phyloP scores from a whole-genome alignment of 1,140 invertebrate species.

The Drosophila nannoptera region DNA sequence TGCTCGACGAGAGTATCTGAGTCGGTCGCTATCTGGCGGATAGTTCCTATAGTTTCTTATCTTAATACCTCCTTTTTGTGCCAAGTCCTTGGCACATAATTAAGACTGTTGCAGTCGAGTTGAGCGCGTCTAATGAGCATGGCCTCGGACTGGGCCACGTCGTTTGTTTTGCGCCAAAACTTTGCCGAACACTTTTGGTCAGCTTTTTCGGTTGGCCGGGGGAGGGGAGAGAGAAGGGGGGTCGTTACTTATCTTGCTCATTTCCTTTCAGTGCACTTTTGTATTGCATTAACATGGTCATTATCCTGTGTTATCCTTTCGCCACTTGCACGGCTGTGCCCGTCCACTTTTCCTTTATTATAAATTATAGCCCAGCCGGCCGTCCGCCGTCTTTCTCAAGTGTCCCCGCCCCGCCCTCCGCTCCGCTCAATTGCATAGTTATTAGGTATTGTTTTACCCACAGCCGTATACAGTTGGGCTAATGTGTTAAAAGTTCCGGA shows the following conservation, averaged over 20 bases:
- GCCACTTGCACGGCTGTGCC: slow-evolving; percentile 17
- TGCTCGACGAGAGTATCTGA: background rate
- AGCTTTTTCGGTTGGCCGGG: slow-evolving; percentile 18
- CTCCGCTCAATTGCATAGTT: slow-evolving; percentile 65
- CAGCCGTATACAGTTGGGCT: slow-evolving; percentile 47
- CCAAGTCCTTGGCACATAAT: slow-evolving; percentile 70
- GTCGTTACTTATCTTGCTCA: slow-evolving; percentile 76
- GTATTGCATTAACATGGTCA: slow-evolving; percentile 77
- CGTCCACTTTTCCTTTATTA: slow-evolving; percentile 30
- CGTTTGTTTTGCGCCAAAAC: slow-evolving; percentile 52
- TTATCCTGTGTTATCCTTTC: slow-evolving; percentile 58
- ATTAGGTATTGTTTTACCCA: slow-evolving; percentile 51
- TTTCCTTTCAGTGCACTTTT: slow-evolving; percentile 78
- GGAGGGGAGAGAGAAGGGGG: background rate
- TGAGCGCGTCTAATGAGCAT: slow-evolving; percentile 72
- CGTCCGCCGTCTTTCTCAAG: slow-evolving; percentile 39
- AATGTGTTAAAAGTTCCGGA: slow-evolving; percentile 69
- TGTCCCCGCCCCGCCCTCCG: slow-evolving; percentile 21
- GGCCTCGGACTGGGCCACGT: slow-evolving; percentile 18
- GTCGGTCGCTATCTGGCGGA: slow-evolving; percentile 2
- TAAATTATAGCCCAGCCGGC: slow-evolving; percentile 50
- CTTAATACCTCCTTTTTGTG: slow-evolving; percentile 13
- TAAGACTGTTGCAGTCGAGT: slow-evolving; percentile 71
- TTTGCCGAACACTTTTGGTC: slow-evolving; percentile 33
- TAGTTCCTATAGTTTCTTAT: slow-evolving; percentile 17